Conservation (phyloP, 2,797 vertebrate genomes). For the Peromyscus aztecus region DNA sequence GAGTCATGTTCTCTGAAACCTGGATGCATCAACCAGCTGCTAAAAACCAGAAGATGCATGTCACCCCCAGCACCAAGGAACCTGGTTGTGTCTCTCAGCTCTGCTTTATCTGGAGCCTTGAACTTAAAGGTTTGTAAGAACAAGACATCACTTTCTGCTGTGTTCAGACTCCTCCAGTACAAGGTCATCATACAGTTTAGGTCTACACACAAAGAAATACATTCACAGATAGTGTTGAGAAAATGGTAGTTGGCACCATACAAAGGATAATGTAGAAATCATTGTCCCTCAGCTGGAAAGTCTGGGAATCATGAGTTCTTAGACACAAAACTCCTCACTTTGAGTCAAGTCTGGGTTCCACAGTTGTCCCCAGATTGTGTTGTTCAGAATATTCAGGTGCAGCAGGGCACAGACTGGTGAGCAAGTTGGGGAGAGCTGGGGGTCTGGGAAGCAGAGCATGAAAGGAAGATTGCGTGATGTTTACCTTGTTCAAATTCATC, state of each 20-base stretch:
- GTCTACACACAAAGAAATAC: not conserved
- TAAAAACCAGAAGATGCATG: fast-evolving
- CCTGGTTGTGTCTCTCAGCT: fast-evolving
- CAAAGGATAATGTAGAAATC: not conserved
- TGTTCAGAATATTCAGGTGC: not conserved
- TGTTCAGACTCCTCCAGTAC: fast-evolving
- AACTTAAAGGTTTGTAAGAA: not conserved
- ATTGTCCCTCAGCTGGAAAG: not conserved
- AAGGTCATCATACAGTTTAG: fast-evolving
- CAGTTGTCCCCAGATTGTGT: fast-evolving
- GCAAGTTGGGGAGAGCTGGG: fast-evolving
- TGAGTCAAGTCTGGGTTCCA: not conserved
- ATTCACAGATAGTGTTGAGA: fast-evolving
- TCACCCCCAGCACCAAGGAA: not conserved
- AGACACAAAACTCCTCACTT: not conserved
- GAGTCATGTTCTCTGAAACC: not conserved
- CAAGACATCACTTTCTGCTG: fast-evolving
- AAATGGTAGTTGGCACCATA: fast-evolving
- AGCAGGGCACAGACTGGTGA: fast-evolving
- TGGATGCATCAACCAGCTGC: not conserved
- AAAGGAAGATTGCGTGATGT: not conserved
- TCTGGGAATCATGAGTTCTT: not conserved
- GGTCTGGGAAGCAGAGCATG: not conserved
- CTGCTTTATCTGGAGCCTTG: not conserved
- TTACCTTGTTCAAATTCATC: not conserved